Base-by-base conservation (phyloP, 1,140 invertebrate species). In the Bombus consobrinus region DNA sequence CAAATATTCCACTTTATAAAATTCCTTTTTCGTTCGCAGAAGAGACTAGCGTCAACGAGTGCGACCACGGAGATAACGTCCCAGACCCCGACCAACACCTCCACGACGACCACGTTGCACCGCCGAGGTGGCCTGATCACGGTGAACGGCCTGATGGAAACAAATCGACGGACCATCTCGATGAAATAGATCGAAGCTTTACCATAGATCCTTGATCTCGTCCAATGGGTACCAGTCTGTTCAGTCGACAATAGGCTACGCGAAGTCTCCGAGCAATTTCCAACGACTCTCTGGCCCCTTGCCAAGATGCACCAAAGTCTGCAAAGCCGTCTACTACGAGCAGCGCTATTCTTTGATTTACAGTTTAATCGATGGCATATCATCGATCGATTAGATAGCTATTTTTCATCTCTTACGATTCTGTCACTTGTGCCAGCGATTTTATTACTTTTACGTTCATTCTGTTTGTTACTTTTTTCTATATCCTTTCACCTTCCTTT, bases 141-240 rank as follows among this genome's bases (percentile, higher is more conserved):
- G 25, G 39, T 32, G 22, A 76, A 43, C 59, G 53, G 9, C 6
- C 8, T 4, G 18, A 22, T 62, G 15, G 57, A 87, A 15, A 83
- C 66, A 28, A 68, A 85, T 71, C 86, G 72, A 15, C 82, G 81
- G 53, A 77, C 75, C 76, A 79, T 84, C 76, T 69, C 82, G 69
- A 87, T 85, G 86, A 87, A 87, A 75, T 87, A 87, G 82, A n/a
- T 74, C 78, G 57, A 66, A 41, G n/a, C 37, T 66, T 53, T 32
- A 64, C 34, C 68, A 41, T 73, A 74, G 69, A 64, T 74, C 76
- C 39, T 73, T 37, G 77, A 81, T 72, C 76, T 64, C 37, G 83
- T 32, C 82, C 83, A 28, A 79, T n/a, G 83, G 41, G 57, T 80
- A 80, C 68, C 83, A 53, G 53, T 81, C 83, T 64, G 83, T 81